Percentiles rank a stretch among this genome's conserved stretches.
Conservation (phyloP, 2,113 vertebrate species). For the Diglossa brunneiventris region DNA sequence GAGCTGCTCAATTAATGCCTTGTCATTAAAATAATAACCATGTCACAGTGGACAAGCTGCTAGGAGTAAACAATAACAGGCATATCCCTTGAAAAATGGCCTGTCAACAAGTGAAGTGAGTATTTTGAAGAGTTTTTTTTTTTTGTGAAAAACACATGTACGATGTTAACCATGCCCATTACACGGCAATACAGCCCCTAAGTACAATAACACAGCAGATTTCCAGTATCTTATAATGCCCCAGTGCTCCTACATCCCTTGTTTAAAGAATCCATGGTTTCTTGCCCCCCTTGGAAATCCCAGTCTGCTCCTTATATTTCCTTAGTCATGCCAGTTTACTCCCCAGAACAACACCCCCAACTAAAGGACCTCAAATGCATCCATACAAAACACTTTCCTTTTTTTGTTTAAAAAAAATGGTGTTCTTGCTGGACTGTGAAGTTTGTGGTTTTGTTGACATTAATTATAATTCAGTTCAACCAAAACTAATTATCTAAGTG, state of each 20-base stretch:
- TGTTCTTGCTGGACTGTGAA: neutral
- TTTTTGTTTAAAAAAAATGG: neutral
- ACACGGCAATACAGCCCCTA: neutral
- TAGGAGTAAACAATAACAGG: neutral
- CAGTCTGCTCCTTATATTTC: neutral
- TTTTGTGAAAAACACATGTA: fast-evolving
- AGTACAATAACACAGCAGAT: fast-evolving
- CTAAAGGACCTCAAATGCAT: neutral
- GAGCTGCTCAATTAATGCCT: neutral
- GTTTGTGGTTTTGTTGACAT: neutral
- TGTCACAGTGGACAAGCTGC: neutral
- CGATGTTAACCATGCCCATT: neutral
- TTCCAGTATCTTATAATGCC: neutral
- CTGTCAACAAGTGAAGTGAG: neutral
- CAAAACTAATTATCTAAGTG: neutral
- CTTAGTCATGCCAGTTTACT: neutral
- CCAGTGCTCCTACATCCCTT: neutral
- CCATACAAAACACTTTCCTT: fast-evolving
- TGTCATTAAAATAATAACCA: neutral
- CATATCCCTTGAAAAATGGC: neutral
- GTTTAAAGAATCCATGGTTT: neutral
- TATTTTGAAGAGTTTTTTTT: neutral
- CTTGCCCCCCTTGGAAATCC: neutral
- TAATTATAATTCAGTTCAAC: neutral
- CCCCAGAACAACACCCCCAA: neutral